These are phyloP conservation scores for Macrostomum lignano DNA, from an alignment of 1,140 invertebrate genomes.

Conservation along the genomic window DNA sequence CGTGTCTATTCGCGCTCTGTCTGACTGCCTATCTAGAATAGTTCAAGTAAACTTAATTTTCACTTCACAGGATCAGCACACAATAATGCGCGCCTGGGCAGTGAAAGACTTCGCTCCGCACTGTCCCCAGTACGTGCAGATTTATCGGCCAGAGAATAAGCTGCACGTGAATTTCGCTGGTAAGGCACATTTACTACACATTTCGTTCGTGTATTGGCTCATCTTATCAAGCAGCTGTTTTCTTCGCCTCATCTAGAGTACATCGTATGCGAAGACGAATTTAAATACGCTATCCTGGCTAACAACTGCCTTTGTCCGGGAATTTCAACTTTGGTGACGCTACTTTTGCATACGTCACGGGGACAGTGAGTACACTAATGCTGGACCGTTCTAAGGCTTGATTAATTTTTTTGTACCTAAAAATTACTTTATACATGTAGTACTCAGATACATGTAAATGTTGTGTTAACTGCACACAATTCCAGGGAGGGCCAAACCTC, in stretches of 20 bases:
- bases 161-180: constrained; percentile 81
- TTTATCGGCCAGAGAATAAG: constrained; percentile 86
- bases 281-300: constrained; percentile 76
- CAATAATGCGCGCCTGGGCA: constrained; percentile 80
- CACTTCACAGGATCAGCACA: constrained; percentile 83
- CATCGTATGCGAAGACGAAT: constrained; percentile 78
- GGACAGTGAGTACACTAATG: constrained; percentile 91
- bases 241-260: constrained; percentile 38
- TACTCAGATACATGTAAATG: constrained; percentile 10
- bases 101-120: constrained; percentile 83
- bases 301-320: constrained; percentile 93
- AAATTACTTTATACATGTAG: background rate
- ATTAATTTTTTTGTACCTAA: too few species aligned
- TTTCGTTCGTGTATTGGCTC: background rate
- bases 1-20: too few species aligned
- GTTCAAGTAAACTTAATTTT: too few species aligned
- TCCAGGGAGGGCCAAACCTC: constrained; percentile 90
- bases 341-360: constrained; percentile 68
- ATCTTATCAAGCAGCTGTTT: too few species aligned
- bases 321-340: constrained; percentile 69
- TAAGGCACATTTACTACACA: constrained; percentile 10
- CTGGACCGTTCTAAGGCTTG: too few species aligned
- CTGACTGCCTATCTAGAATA: too few species aligned
- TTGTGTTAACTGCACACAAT: too few species aligned
- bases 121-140: constrained; percentile 85